Base-by-base conservation (phyloP, 2,888 invertebrate species). In the Conchocele bisecta region DNA sequence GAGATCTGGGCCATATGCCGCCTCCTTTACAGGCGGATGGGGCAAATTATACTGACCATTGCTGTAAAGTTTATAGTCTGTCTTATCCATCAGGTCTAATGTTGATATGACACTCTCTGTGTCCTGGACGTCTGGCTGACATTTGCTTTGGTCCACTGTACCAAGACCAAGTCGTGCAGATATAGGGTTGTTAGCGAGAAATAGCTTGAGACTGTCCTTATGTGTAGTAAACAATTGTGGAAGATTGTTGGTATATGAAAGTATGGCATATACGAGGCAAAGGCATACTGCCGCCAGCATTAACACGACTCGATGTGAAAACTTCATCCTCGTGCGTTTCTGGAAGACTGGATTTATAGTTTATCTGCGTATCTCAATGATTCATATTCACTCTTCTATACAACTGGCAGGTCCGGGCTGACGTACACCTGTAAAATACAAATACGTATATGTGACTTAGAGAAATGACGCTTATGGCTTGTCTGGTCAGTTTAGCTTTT, bases 31-130 rank as follows among this genome's bases (percentile, higher is more conserved):
- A 6, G 72, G 54, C 6, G 78, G 67, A 9, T 79, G 81, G 15
- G 86, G 84, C 37, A 88, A 64, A 53, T 83, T 76, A 64, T 87
- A 88, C 31, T 83, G 76, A 28, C 86, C 86, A 64, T 85, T 84
- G 1, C 65, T 58, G 53, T 75, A 71, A n/a, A 81, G 63, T 13
- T 83, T 80, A 59, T 83, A 87, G 50, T 81, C 74, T 17, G 84
- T 79, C 24, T 75, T 78, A 11, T 82, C 78, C 41, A 69, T 76
- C 35, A 88, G 59, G 41, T 85, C 83, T 33, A 79, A 65, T 24
- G 86, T 84, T 4, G 83, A 80, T 24, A 86, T 61, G 44, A 63
- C 58, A 28, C 42, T 35, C 26, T 57, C 39, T 0, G 54, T 37
- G 9, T 46, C 28, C 0, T 29, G 35, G 20, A 69, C 33, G n/a